phyloP scores from a whole-genome alignment of 2,888 invertebrate genomes.

The Chymomyza amoena region DNA sequence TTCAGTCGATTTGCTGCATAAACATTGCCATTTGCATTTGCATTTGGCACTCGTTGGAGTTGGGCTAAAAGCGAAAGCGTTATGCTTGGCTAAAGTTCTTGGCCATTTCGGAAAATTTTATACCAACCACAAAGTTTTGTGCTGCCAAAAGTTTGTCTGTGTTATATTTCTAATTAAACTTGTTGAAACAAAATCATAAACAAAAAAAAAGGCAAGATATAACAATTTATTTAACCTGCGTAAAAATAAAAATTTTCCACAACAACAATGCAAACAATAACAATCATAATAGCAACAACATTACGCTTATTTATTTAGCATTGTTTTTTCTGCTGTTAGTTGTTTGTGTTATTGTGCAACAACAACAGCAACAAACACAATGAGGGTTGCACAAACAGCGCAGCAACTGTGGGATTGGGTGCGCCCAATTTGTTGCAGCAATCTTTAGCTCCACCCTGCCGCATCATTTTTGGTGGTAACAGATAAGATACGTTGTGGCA shows the following conservation, averaged over 20 bases:
- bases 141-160: slow-evolving; percentile 6
- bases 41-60: slow-evolving; percentile 1
- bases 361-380: slow-evolving; percentile 42
- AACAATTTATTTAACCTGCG: slow-evolving; percentile 8
- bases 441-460: slow-evolving; percentile 2
- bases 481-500: not conserved
- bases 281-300: slow-evolving; percentile 16
- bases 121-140: slow-evolving; percentile 4
- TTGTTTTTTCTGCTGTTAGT: slow-evolving; percentile 28
- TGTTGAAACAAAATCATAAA: not conserved
- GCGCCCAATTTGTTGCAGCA: no score
- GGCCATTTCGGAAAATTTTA: not conserved
- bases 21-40: slow-evolving; percentile 47
- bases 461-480: not conserved
- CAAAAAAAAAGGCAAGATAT: not conserved
- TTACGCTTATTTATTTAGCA: slow-evolving; percentile 31
- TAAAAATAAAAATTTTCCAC: slow-evolving; percentile 1
- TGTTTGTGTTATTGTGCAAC: slow-evolving; percentile 22
- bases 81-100: not conserved
- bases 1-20: slow-evolving; percentile 77
- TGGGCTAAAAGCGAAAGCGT: slow-evolving; percentile 7
- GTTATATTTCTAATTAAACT: slow-evolving; percentile 66
- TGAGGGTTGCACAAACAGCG: slow-evolving; percentile 46
- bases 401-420: slow-evolving; percentile 11
- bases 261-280: slow-evolving; percentile 21